Base-by-base conservation (phyloP, 2,797 vertebrate species). In the Oryzias dopingdopingensis region DNA sequence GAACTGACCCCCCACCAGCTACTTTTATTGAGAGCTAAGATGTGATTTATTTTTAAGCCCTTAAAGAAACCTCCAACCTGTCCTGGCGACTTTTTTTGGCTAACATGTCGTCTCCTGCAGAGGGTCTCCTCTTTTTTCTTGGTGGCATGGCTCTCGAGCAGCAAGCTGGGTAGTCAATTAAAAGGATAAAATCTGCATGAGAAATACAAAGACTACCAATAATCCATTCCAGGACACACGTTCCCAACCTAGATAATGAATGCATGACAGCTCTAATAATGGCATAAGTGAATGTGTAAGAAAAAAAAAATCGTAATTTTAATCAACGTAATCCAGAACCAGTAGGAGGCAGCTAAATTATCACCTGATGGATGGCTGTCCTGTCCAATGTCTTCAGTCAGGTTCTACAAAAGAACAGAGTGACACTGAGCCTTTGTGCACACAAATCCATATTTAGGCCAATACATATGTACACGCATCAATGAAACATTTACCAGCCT, bases 51-150 rank as follows among this genome's bases (percentile, higher is more conserved):
- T 45, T 15, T 2, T 10, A 4, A 12, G 22, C 48, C 13, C 44
- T 5, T 55, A 46, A 47, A 66, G 4, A 13, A 7, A 23, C 26
- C 23, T 65, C 37, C 44, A 93, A 98, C 97, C 96, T 95, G 87
- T 99, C 97, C 78, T 96, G 96, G 66, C 96, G 95, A 90, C 96
- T 98, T 85, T 99, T 99, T 90, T 99, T 99, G 75, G 96, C 96
- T 65, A 95, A 95, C 78, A 98, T 89, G 82, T 99, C 96, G 83
- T 99, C 96, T 87, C 95, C 96, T 79, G 95, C 90, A 59, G 96
- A 94, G 73, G 97, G 96, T 94, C 97, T 97, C 93, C 96, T 98
- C 93, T 99, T 99, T 97, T 99, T 99, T 89, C 97, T 96, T 49
- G 97, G 97, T 65, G 97, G 97, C 97, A 99, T 99, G 91, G 93